Base-by-base conservation (phyloP, 92 coral and sea anemone genomes). In the Porites cylindrica region DNA sequence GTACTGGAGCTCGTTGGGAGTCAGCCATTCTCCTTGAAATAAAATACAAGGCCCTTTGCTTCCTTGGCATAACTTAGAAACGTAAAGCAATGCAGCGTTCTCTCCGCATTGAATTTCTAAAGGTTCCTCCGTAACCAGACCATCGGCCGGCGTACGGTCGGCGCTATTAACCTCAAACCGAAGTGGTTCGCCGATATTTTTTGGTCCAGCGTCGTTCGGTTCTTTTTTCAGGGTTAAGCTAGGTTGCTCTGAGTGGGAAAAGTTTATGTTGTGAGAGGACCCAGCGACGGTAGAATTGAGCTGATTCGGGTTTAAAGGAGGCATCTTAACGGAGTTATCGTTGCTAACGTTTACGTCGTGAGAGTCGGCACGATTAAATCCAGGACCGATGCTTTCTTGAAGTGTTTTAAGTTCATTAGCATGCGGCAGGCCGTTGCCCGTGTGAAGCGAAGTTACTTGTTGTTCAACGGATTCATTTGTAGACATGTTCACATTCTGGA, bases 11-110 rank as follows among this genome's bases (percentile, higher is more conserved):
- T 97, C 99, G 80, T 97, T 97, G 26, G 99, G 99, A 17, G 99
- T 97, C 38, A 97, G 85, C 99, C 99, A 97, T 60, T 97, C 99
- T 81, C 93, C 93, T 85, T 92, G 92, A 81, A 88, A 97, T 56
- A 97, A 87, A 52, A 97, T 97, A 77, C 99, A 97, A 51, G 99
- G 99, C 1, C 99, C 99, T 80, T 97, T 97, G 84, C 99, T 97
- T 18, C 99, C 99, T 67, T 97, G 99, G 56, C 99, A 97, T 16
- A 97, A 94, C 73, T 97, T 97, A 14, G 99, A 97, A 20, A 97
- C 96, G 26, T 93, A 97, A 17, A 97, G 91, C 58, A 97, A 88
- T 10, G 99, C 99, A 38, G 97, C 75, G 65, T 97, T 97, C 52
- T 97, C 99, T 10, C 99, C 99, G 81, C 99, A 97, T 53, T 97